phyloP scores from a whole-genome alignment of 30 jellyfish, hydroid and myxozoan genomes.

The Turritopsis dohrnii region DNA sequence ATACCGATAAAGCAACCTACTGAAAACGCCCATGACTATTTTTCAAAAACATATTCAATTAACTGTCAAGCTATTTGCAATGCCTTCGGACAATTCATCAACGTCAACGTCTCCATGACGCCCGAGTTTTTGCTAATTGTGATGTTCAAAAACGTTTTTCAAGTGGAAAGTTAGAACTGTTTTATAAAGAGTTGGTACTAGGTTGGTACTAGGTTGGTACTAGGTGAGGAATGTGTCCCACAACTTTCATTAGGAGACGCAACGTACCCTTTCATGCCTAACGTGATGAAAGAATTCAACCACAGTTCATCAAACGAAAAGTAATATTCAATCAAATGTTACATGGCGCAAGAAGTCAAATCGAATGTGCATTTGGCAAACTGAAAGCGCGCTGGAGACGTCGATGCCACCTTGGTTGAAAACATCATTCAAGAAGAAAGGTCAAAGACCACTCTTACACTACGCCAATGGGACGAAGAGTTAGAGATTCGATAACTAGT shows the following conservation, averaged over 20 bases:
- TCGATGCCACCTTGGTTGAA: neutral
- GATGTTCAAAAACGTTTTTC: neutral
- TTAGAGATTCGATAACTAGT: neutral
- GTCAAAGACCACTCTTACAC: neutral
- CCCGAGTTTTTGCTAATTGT: conserved; percentile 23
- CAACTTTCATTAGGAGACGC: conserved; percentile 34
- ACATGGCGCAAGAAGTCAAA: conserved; percentile 31
- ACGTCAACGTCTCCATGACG: conserved; percentile 49
- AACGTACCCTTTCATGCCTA: conserved; percentile 34
- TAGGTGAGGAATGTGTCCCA: conserved; percentile 40
- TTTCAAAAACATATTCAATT: conserved; percentile 17
- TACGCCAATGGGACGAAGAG: neutral
- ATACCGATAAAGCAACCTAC: neutral
- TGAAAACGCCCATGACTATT: conserved; percentile 19
- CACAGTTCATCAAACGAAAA: conserved; percentile 25
- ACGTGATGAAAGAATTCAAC: conserved; percentile 29
- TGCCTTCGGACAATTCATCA: conserved; percentile 26
- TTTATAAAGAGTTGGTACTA: conserved; percentile 22
- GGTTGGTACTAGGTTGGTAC: conserved; percentile 35
- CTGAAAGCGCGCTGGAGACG: conserved; percentile 46
- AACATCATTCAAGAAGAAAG: neutral
- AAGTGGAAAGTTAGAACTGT: conserved; percentile 18
- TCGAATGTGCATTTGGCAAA: conserved; percentile 58
- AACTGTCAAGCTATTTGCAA: conserved; percentile 36
- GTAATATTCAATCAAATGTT: conserved; percentile 27